Evolutionary conservation across 2,113 vertebrate genomes (phyloP), one percentile per base, ranked within the genome.

Genomic region (Oncorhynchus masou): DNA sequence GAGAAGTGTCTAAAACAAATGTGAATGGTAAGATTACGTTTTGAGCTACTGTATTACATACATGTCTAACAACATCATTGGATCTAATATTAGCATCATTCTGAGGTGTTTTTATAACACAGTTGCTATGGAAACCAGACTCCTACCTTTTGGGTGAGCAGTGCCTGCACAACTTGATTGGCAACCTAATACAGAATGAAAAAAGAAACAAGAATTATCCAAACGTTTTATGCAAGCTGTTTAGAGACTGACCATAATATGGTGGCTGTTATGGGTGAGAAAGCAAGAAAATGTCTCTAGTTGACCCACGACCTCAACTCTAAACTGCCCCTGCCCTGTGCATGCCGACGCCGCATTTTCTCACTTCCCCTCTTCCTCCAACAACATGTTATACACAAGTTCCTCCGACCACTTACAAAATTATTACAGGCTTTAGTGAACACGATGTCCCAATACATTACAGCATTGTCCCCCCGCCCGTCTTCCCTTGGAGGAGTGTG

Each of bases 61-160:
- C 25, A 73, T n/a, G n/a, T 13, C 20, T 15, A 60, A 19, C 16
- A 16, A 66, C 64, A 20, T 66, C 5, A 45, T 12, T 64, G 22
- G 22, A n/a, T 64, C 64, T 29, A 66, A 27, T 27, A 12, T 13
- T 5, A 13, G 25, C 15, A 4, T 66, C 3, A 22, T 64, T 25
- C 64, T 34, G 13, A 65, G 9, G 48, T n/a, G 9, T 19, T 71
- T 25, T 4, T 24, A 25, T 19, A 71, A 27, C 6, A 31, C 6
- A n/a, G 48, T 76, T 68, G 74, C 74, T 29, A 67, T 22, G 31
- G 51, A 69, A 67, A 84, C 13, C 15, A 71, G 45, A 74, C 13
- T 87, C 93, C 84, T 90, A 98, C 96, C 96, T 98, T 97, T 86
- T 98, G 96, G 86, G 96, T 97, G 75, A 98, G 96, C 13, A 98